Evolutionary conservation across 92 coral and sea anemone species (phyloP), one percentile per base, ranked within the genome.

Genomic region (Metridium senile): DNA sequence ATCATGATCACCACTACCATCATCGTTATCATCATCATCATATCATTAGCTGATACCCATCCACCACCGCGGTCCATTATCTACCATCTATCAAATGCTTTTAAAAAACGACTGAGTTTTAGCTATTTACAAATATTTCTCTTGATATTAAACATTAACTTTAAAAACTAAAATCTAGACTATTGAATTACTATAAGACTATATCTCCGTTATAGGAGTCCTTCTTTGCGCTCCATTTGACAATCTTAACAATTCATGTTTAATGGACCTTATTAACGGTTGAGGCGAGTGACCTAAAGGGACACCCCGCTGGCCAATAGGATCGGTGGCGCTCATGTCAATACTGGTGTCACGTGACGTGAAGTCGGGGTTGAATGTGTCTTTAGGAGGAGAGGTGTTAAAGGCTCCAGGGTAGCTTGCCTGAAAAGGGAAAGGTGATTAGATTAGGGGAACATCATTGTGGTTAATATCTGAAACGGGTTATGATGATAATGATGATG

Each of bases 221-320:
- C 87, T 79, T 66, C 87, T 77, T 9, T 73, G 62, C 53, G 76
- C 86, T 11, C 98, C 97, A 58, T 84, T 81, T 0, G 97, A 90
- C 47, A 94, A 77, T 78, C 98, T 77, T 73, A 91, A 66, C 22
- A 94, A 77, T 62, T 94, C 98, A 46, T 89, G 94, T 52, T 94
- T 94, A 23, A 94, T 94, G 10, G 98, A 93, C 57, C 91, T 84
- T 22, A 94, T 93, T 0, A 94, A 88, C 0, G 98, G 98, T 70
- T 94, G 94, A 3, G 98, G 94, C 28, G 97, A 75, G 73, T 86
- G 86, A 66, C 98, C 97, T 43, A 93, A 72, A 52, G 87, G 59
- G 43, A 83, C 26, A 25, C 85, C 81, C 79, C 79, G 94, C 77
- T 90, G 93, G 23, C 82, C 84, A 74, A 67, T 26, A 63, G 72